Base-by-base conservation (phyloP, 2,888 invertebrate species). In the Theodoxus fluviatilis region DNA sequence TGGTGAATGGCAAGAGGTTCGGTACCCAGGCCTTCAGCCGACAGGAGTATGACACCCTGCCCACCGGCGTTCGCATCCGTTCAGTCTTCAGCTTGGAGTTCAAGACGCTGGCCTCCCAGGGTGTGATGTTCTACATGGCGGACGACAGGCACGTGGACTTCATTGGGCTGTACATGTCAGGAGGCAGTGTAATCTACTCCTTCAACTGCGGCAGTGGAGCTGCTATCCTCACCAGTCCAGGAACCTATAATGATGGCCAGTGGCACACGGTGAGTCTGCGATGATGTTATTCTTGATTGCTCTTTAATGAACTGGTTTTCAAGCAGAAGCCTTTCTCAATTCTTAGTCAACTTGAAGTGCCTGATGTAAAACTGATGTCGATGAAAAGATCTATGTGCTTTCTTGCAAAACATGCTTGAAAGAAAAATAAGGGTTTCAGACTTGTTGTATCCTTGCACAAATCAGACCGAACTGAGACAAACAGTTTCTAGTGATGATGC, bases 191-290 rank as follows among this genome's bases (percentile, higher is more conserved):
- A 0, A 92, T 93, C 35, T 89, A 96, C 65, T 92, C 92, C 12
- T 91, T 96, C 81, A 94, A 98, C 83, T 91, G 97, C 71, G 98
- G 98, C 7, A 93, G 94, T 83, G 94, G 94, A 76, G 91, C 93
- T 0, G 88, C 84, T 4, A 91, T 92, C 59, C 91, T 92, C 74
- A 91, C 94, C 64, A 93, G 92, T 83, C 90, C 91, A 22, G 92
- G 91, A 81, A 90, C 91, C 12, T 94, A 93, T 86, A 91, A 91
- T 79, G 94, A 98, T 88, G 91, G 93, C 78, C 88, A 91, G 38
- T 99, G 98, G 98, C 94, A 98, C 87, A 94, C 94, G 87, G 93
- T 94, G 68, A 91, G 91, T 71, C 18, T n/a, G 6, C n/a, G n/a
- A n/a, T n/a, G n/a, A n/a, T n/a, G n/a, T n/a, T n/a, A n/a, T n/a